A percentile compares a stretch with the other conserved stretches of the same genome.
Conservation (phyloP, 2,888 invertebrate genomes). For the Notodonta ziczac region DNA sequence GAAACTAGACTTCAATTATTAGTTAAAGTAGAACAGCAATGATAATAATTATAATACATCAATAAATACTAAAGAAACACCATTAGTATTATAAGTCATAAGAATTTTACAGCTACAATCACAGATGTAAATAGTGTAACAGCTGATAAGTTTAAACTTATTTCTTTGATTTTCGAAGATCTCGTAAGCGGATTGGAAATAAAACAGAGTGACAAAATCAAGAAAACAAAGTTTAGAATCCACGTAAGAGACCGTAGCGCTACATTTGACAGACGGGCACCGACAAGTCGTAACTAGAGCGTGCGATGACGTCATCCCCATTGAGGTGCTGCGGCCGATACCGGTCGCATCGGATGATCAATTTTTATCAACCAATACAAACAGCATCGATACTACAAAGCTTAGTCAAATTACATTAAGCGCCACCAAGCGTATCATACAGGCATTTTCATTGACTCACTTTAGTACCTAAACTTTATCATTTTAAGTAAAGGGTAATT, state of each 20-base stretch:
- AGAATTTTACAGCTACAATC: too few relatives aligned
- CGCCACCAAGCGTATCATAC: not conserved
- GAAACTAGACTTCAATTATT: constrained; percentile 37
- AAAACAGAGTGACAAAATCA: constrained; percentile 55
- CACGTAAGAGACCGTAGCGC: constrained; percentile 54
- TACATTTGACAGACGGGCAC: constrained; percentile 54
- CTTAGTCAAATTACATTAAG: not conserved
- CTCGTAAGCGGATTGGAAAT: constrained; percentile 24
- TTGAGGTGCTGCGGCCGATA: constrained; percentile 6
- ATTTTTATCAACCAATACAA: constrained; percentile 7
- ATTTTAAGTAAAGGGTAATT: too few relatives aligned
- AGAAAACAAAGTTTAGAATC: constrained; percentile 40
- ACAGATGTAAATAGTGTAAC: not conserved
- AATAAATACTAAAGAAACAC: not conserved
- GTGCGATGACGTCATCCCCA: constrained; percentile 67
- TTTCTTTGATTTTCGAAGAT: not conserved
- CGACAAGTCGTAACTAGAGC: constrained; percentile 74
- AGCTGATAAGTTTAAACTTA: not conserved
- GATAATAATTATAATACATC: constrained; percentile 11
- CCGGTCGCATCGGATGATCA: constrained; percentile 8
- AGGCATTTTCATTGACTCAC: not conserved
- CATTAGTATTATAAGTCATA: not conserved
- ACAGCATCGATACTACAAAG: not conserved
- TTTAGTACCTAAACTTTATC: too few relatives aligned
- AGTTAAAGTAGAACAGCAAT: constrained; percentile 36